Conservation (phyloP, 1,140 invertebrate genomes). For the Zaprionus gabonicus region DNA sequence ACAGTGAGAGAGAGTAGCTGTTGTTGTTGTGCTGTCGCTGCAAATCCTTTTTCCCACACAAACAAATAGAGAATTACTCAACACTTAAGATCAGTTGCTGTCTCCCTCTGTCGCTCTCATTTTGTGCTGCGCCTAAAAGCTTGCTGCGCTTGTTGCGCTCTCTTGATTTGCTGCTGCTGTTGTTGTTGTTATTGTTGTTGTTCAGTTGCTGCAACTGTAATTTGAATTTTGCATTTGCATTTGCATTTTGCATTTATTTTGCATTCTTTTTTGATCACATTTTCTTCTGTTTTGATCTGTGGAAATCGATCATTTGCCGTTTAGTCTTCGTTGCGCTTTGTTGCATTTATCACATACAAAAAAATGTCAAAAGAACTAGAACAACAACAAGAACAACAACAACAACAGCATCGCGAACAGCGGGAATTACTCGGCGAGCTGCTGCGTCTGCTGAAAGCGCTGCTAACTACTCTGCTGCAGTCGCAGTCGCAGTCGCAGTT, state of each 20-base stretch:
- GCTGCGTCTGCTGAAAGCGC: constrained; percentile 40
- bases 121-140: constrained; percentile 44
- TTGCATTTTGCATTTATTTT: constrained; percentile 54
- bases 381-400: background rate
- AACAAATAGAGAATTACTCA: background rate
- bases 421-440: constrained; percentile 42
- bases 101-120: background rate
- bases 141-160: constrained; percentile 12
- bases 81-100: background rate
- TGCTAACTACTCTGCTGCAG: constrained; percentile 39
- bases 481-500: background rate
- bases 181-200: constrained; percentile 17
- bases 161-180: background rate
- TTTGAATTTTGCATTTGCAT: constrained; percentile 42
- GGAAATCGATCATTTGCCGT: constrained; percentile 26
- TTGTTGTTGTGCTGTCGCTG: background rate
- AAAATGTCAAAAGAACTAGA: constrained; percentile 25
- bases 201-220: constrained; percentile 29
- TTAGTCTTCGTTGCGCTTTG: constrained; percentile 19
- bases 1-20: background rate
- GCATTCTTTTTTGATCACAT: constrained; percentile 55
- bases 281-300: constrained; percentile 11
- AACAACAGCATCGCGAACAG: constrained; percentile 22
- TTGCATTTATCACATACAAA: background rate
- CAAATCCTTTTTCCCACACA: background rate